Percentiles rank a stretch among this genome's conserved stretches.
These are phyloP conservation scores for Eulemur rufifrons DNA, from an alignment of 2,113 vertebrate genomes.

Conservation along the genomic window DNA sequence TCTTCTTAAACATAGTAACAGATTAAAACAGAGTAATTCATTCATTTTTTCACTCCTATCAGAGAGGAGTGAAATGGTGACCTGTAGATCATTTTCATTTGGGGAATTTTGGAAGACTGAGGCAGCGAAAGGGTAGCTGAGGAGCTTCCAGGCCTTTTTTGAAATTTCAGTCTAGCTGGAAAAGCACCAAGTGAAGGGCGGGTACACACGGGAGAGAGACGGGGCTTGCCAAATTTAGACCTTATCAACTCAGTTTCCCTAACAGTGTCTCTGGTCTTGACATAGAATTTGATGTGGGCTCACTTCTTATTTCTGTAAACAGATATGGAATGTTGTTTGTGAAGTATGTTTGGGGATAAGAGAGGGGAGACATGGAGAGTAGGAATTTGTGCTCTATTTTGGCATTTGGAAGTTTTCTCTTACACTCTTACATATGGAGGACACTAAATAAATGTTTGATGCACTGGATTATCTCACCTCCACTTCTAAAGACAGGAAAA, in stretches of 20 bases:
- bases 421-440: neutral
- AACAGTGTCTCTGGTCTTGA: neutral
- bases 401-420: neutral
- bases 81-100: neutral
- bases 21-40: neutral
- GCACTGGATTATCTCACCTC: neutral
- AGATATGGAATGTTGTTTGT: neutral
- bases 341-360: neutral
- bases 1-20: neutral
- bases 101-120: neutral
- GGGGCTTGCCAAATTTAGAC: neutral
- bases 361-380: neutral
- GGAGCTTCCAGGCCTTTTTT: neutral
- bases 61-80: neutral
- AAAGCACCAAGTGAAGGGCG: neutral
- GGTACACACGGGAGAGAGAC: neutral
- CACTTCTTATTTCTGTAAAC: neutral
- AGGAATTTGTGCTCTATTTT: neutral
- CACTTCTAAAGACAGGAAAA: neutral
- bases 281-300: neutral
- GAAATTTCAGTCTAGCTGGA: neutral
- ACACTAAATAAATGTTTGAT: neutral
- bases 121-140: neutral
- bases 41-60: neutral
- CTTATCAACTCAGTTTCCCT: neutral